Percentiles rank a stretch among this genome's conserved stretches.
Conservation (phyloP, 2,888 invertebrate genomes). For the Cloeon dipterum region DNA sequence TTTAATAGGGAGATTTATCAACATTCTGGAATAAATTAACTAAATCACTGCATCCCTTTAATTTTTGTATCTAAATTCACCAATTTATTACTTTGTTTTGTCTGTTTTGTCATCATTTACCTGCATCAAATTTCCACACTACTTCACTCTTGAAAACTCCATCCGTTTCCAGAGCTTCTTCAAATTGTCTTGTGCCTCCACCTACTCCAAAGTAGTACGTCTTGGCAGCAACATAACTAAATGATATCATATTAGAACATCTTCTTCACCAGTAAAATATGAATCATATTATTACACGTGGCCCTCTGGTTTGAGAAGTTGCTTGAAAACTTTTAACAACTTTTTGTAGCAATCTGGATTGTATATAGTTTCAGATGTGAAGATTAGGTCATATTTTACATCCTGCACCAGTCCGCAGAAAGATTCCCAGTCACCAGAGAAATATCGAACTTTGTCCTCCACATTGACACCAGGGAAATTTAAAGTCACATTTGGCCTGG, state of each 20-base stretch:
- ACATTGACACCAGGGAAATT: constrained; percentile 29
- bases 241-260: constrained; percentile 5
- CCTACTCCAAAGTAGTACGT: constrained; percentile 89
- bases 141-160: constrained; percentile 27
- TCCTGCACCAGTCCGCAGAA: constrained; percentile 21
- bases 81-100: too few relatives aligned
- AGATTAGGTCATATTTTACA: constrained; percentile 53
- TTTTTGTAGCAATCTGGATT: constrained; percentile 58
- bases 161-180: constrained; percentile 29
- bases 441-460: constrained; percentile 17
- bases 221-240: constrained; percentile 62
- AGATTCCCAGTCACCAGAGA: constrained; percentile 50
- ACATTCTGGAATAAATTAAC: background rate
- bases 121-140: constrained; percentile 39
- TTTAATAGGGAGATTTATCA: too few relatives aligned
- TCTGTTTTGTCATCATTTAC: too few relatives aligned
- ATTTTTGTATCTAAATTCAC: too few relatives aligned
- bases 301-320: constrained; percentile 35
- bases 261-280: background rate
- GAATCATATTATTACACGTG: constrained; percentile 16
- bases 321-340: constrained; percentile 40
- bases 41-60: background rate
- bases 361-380: constrained; percentile 87
- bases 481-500: constrained; percentile 55
- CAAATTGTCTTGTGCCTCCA: constrained; percentile 60